These are phyloP conservation scores for Aegithalos caudatus DNA, from an alignment of 2,113 vertebrate species.

Conservation along the genomic window DNA sequence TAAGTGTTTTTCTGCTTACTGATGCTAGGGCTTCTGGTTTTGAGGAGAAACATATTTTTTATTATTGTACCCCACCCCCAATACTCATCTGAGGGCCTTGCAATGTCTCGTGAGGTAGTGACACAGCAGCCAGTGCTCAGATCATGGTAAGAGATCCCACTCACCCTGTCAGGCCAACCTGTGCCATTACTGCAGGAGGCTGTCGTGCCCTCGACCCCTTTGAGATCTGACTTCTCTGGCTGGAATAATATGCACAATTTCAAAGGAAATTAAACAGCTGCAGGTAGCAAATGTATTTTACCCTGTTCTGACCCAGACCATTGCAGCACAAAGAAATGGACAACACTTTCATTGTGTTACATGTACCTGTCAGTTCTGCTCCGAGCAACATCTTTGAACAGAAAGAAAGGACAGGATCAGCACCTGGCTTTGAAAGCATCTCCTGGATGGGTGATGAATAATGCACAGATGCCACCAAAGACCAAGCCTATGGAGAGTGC, in stretches of 20 bases:
- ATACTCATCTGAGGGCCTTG: background rate
- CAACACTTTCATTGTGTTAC: background rate
- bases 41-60: background rate
- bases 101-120: background rate
- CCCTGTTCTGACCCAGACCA: background rate
- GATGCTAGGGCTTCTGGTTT: background rate
- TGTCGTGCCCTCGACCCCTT: background rate
- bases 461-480: background rate
- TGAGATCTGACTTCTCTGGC: background rate
- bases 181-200: background rate
- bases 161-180: background rate
- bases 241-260: background rate
- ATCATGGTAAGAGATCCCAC: background rate
- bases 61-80: background rate
- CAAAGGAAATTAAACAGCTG: background rate
- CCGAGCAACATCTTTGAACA: background rate
- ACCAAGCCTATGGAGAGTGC: background rate
- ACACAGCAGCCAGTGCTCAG: background rate
- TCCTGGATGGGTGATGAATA: background rate
- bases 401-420: background rate
- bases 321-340: background rate
- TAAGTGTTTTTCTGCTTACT: background rate
- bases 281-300: background rate
- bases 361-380: background rate
- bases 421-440: background rate